Evolutionary conservation across 2,113 vertebrate genomes (phyloP), one percentile per base, ranked within the genome.

Genomic region (Pleuronectes platessa): DNA sequence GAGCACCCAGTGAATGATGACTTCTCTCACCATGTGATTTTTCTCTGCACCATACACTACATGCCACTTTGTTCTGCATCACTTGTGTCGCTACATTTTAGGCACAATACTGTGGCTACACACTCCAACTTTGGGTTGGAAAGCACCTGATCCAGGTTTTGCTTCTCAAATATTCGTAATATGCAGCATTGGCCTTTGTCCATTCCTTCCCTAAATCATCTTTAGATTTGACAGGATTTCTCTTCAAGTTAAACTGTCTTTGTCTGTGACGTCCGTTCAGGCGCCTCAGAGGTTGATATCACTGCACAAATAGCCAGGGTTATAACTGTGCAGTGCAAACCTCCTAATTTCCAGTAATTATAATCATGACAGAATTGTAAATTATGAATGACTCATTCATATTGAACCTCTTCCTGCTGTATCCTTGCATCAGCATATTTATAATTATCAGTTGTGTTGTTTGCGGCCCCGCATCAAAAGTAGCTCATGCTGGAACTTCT

Each of bases 381-480:
- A 71, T 71, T 61, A 64, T 37, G 17, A 84, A 42, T 61, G 62
- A 37, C 62, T 56, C 56, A 2, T 58, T 17, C 6, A 14, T 81
- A 49, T 76, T 2, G 11, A 37, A 75, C n/a, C 27, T 73, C 21
- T 61, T 49, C 15, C 17, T 49, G 13, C 45, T 49, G 45, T 49
- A 49, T 49, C 45, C 17, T 84, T 68, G 51, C 61, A 56, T 68
- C 59, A 79, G 17, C 54, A 79, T 27, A 54, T 17, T 27, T 31
- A 54, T 27, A 64, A 21, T 74, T 31, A 78, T 78, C 45, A 49
- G n/a, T 42, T 20, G 55, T 68, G 54, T 31, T 77, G n/a, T 68
- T 55, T 82, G 53, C 31, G 69, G 40, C 35, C 21, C n/a, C 9
- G 13, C 40, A 74, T 78, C 73, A 53, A 80, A 80, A 75, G 24